A percentile compares a stretch with the other conserved stretches of the same genome.
Conservation (phyloP, 2,888 invertebrate genomes). For the Mechanitis messenoides region DNA sequence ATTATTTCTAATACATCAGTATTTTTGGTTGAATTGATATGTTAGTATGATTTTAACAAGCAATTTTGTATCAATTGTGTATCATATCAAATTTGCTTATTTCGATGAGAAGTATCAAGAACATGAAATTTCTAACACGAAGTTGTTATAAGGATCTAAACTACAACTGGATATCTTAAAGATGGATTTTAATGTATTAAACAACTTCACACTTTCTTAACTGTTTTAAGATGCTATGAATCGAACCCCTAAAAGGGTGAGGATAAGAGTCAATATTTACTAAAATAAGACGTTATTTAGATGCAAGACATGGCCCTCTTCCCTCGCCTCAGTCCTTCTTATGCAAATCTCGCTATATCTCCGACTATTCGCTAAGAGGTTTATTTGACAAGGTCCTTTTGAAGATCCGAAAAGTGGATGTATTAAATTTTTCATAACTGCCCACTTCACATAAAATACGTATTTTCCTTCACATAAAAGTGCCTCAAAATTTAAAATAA, state of each 20-base stretch:
- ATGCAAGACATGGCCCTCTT: constrained; percentile 70
- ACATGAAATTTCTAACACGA: too few species aligned
- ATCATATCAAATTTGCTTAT: too few species aligned
- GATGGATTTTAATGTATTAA: background rate
- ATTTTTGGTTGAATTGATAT: too few species aligned
- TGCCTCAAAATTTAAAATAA: constrained; percentile 12
- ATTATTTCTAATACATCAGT: too few species aligned
- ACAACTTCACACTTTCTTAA: constrained; percentile 57
- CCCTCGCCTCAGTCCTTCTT: constrained; percentile 54
- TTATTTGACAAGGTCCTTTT: constrained; percentile 61
- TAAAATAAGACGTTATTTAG: constrained; percentile 74
- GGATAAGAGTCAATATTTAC: constrained; percentile 72
- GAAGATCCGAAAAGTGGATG: constrained; percentile 53
- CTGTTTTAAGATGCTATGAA: constrained; percentile 66
- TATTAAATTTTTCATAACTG: constrained; percentile 71
- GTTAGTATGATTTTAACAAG: too few species aligned
- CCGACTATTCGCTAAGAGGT: constrained; percentile 64
- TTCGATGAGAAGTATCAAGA: too few species aligned
- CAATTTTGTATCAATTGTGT: too few species aligned
- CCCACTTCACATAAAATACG: constrained; percentile 50
- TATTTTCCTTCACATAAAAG: constrained; percentile 28
- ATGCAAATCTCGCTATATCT: constrained; percentile 68
- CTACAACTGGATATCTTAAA: too few species aligned
- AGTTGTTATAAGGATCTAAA: too few species aligned
- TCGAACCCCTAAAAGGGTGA: constrained; percentile 57